Conservation (phyloP, 2,888 invertebrate species). For the Euplexia lucipara region DNA sequence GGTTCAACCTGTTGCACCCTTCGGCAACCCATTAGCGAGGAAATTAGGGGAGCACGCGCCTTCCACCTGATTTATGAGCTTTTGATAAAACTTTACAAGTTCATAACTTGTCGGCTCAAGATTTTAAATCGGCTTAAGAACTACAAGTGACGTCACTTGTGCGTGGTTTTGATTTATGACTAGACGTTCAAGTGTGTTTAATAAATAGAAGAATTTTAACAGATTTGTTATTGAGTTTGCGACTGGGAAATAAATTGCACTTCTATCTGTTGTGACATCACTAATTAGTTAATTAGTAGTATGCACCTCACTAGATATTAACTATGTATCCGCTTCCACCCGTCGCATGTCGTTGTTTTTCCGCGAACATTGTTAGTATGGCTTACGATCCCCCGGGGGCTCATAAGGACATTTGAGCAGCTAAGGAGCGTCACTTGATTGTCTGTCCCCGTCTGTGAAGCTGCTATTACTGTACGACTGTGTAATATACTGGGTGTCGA, state of each 20-base stretch:
- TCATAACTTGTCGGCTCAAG: slow-evolving; percentile 45
- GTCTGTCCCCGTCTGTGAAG: too few species aligned
- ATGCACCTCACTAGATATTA: too few species aligned
- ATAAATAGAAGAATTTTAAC: background rate
- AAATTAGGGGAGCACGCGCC: slow-evolving; percentile 76
- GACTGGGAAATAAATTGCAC: background rate
- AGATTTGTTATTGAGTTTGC: background rate
- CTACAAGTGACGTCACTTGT: slow-evolving; percentile 10
- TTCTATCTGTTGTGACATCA: too few species aligned
- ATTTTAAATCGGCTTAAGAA: slow-evolving; percentile 24
- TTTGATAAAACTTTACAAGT: slow-evolving; percentile 63
- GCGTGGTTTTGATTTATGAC: slow-evolving; percentile 23
- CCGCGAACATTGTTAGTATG: too few species aligned
- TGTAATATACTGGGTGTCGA: too few species aligned
- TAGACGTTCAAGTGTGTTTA: background rate
- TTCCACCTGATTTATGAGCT: slow-evolving; percentile 69
- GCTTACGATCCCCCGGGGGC: too few species aligned
- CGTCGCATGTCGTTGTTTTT: too few species aligned
- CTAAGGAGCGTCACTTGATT: too few species aligned
- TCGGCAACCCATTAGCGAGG: slow-evolving; percentile 67
- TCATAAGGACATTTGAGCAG: too few species aligned
- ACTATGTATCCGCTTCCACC: too few species aligned
- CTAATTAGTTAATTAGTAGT: too few species aligned
- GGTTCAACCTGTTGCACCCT: slow-evolving; percentile 83
- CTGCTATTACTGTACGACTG: too few species aligned